Evolutionary conservation across 2,113 vertebrate genomes (phyloP), one percentile per base, ranked within the genome.

Genomic region (Hystrix brachyura): DNA sequence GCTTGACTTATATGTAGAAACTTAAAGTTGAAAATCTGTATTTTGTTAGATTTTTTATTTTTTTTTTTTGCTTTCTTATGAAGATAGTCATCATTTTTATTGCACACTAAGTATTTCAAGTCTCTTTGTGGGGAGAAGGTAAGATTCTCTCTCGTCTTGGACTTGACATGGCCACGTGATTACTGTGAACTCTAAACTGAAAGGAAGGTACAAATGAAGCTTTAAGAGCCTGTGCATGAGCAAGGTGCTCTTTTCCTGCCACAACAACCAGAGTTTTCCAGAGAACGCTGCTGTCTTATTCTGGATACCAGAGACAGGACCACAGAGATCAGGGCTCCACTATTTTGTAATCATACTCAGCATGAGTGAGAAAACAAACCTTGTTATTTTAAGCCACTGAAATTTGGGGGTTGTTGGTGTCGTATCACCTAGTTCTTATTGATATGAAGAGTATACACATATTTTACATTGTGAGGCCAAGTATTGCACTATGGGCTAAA

Each of bases 11-110:
- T 51, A 60, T 46, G 51, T 57, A 46, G 19, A 51, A 80, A 69
- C 69, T 80, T 83, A 91, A 81, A 46, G 51, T 74, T 87, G 87
- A 94, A 92, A 86, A 19, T 48, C 5, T 25, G 27, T 82, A n/a
- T 82, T 84, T n/a, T 27, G 67, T 65, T 67, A 53, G 0, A 65
- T 76, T 85, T 87, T 59, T 48, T 7, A 19, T 34, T 74, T 57
- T 21, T 7, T 51, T 51, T 29, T 43, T 90, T 97, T 90, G 11
- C 15, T 85, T 87, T 57, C n/a, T 79, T 64, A 82, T 27, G 17
- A 87, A 92, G 48, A 27, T 7, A 23, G 5, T 9, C 67, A 51
- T 69, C 5, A 78, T 62, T 86, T 90, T 85, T 53, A 9, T 7
- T 80, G 4, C 48, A 67, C 4, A 32, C 29, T 18, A 85, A 94